Conservation (phyloP, 2,113 vertebrate genomes). For the Dipodomys ordii region DNA sequence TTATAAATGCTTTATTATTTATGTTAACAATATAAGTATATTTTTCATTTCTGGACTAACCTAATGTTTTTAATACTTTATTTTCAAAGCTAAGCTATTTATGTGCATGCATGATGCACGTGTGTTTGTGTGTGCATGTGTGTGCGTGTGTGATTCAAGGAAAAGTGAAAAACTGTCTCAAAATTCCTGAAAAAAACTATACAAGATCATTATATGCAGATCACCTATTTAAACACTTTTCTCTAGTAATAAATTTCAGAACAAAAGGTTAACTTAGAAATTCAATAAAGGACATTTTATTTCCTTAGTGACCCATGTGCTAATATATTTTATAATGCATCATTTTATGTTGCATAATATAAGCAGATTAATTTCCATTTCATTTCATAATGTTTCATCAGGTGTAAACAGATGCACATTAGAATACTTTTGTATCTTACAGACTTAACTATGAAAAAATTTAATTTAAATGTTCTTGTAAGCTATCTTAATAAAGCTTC, state of each 20-base stretch:
- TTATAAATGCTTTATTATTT: not conserved
- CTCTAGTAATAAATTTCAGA: slow-evolving; percentile 33
- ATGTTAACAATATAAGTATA: not conserved
- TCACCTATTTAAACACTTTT: slow-evolving; percentile 14
- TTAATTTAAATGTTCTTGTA: slow-evolving; percentile 32
- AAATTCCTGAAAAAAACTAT: not conserved
- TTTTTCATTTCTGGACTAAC: not conserved
- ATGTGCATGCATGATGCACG: not conserved
- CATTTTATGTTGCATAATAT: slow-evolving; percentile 38
- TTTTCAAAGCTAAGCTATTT: not conserved
- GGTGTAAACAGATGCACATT: slow-evolving; percentile 57
- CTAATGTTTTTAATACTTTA: not conserved
- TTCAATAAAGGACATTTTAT: slow-evolving; percentile 60
- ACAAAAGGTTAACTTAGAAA: slow-evolving; percentile 71
- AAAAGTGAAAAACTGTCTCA: not conserved
- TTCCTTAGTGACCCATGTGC: slow-evolving; percentile 34
- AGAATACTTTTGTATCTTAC: not conserved
- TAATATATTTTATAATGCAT: slow-evolving; percentile 75
- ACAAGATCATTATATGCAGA: slow-evolving; percentile 1
- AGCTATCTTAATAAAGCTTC: slow-evolving; percentile 58
- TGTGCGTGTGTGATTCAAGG: not conserved
- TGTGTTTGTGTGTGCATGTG: no score
- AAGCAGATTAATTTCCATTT: slow-evolving; percentile 70
- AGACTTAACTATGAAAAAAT: slow-evolving; percentile 17
- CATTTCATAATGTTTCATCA: slow-evolving; percentile 53